Percentiles rank a stretch among this genome's conserved stretches.
These are phyloP conservation scores for Sylvilagus floridanus DNA, from an alignment of 2,797 vertebrate species.

Conservation along the genomic window DNA sequence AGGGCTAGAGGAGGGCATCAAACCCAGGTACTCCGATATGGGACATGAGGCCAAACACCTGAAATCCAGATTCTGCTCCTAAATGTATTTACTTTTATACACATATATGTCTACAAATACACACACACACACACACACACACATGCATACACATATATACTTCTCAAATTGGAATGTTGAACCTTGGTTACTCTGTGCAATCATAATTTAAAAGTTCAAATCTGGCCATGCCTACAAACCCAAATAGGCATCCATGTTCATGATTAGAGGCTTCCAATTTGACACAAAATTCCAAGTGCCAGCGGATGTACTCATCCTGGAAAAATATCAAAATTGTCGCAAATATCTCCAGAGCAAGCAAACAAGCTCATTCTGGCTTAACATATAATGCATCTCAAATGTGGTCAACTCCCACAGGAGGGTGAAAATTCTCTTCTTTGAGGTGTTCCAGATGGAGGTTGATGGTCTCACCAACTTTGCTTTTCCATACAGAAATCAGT, in stretches of 20 bases:
- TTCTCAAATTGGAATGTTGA: conserved; percentile 38
- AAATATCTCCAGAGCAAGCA: not conserved
- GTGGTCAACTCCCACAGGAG: not conserved
- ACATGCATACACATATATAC: not conserved
- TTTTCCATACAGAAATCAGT: not conserved
- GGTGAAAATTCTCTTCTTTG: not conserved
- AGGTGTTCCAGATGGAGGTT: not conserved
- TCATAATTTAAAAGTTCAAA: conserved; percentile 46
- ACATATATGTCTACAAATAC: not conserved
- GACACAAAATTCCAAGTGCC: not conserved
- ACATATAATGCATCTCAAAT: not conserved
- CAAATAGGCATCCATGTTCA: not conserved
- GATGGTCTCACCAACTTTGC: not conserved
- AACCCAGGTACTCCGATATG: too few relatives aligned
- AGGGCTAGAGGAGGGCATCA: too few relatives aligned
- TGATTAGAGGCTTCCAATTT: not conserved
- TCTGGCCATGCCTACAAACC: not conserved
- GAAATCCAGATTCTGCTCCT: not conserved
- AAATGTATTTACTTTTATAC: not conserved
- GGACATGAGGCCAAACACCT: too few relatives aligned
- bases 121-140: too few relatives aligned
- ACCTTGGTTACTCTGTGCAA: conserved; percentile 4
- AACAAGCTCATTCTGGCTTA: not conserved
- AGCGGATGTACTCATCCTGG: not conserved
- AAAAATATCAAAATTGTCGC: not conserved